Base-by-base conservation (phyloP, 2,113 vertebrate genomes). In the Pelecanoides urinatrix region DNA sequence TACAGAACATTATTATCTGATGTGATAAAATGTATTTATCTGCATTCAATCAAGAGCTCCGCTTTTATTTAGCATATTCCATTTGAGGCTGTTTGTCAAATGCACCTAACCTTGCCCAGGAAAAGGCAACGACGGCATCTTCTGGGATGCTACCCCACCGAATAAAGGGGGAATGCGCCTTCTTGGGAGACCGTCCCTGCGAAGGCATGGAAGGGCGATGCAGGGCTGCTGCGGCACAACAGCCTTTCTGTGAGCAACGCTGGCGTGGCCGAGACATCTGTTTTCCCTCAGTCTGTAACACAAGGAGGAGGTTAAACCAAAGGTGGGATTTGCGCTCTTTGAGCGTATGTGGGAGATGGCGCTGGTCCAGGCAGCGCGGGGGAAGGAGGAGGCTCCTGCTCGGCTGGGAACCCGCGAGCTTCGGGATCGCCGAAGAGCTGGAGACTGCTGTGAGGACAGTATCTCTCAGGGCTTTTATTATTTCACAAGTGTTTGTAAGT, bases 121-220 rank as follows among this genome's bases (percentile, higher is more conserved):
- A 11, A 61, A 61, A 17, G n/a, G n/a, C n/a, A 26, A 61, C 1
- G 1, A 7, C 2, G 19, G 53, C 29, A 26, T 34, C 65, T 38
- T 27, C 21, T 22, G 13, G 47, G 84, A 3, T 45, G 42, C 38
- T 21, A 3, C 34, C 36, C 34, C 5, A 3, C 6, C 1, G 5
- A 17, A 16, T 11, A 32, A n/a, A 23, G 26, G 34, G 55, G 63
- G 30, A 44, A 11, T 1, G 49, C 0, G 4, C 32, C 53, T 36
- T 17, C 44, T 9, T 34, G 81, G 45, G 58, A 65, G 30, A 12
- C 40, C 14, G 2, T 27, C 32, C 49, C 40, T 6, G 11, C 1
- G 3, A 29, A 18, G 53, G 61, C 25, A 7, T 0, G 6, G n/a
- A 16, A 47, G 26, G n/a, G 66, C 2, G 3, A 5, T 1, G 12